A percentile compares a stretch with the other conserved stretches of the same genome.
These are phyloP conservation scores for Bubo blakistoni DNA, from an alignment of 2,113 vertebrate species.

Conservation along the genomic window DNA sequence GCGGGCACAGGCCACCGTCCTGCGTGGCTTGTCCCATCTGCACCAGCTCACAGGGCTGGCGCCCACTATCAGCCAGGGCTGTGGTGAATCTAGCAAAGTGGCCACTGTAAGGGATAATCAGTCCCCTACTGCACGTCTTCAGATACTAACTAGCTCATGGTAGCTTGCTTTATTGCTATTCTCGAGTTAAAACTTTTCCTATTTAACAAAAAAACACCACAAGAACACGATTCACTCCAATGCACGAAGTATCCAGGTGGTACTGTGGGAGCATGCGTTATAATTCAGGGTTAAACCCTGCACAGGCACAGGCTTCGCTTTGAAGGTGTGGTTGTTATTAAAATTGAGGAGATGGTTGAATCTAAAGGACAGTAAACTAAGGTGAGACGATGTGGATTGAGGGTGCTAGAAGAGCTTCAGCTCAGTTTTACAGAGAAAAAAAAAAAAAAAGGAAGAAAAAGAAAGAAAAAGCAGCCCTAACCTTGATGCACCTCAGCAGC, in stretches of 20 bases:
- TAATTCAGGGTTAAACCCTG: background rate
- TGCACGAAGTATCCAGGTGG: background rate
- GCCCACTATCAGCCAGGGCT: background rate
- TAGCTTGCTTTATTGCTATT: background rate
- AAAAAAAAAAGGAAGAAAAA: background rate
- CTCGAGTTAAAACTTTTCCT: background rate
- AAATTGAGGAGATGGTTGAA: background rate
- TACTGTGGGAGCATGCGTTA: background rate
- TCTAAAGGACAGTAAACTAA: background rate
- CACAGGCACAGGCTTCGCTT: background rate
- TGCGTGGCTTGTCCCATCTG: accelerated
- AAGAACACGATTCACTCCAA: background rate
- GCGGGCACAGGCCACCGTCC: accelerated
- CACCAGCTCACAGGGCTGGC: background rate
- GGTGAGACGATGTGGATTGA: background rate
- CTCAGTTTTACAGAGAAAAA: background rate
- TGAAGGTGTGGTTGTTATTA: background rate
- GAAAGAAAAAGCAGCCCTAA: background rate
- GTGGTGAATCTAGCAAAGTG: background rate
- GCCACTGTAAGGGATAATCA: background rate
- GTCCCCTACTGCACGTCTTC: background rate
- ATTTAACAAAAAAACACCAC: background rate
- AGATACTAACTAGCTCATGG: background rate
- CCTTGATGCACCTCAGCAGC: background rate
- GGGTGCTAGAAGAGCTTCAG: background rate